Base-by-base conservation (phyloP, 2,888 invertebrate species). In the Drosophila mimica region DNA sequence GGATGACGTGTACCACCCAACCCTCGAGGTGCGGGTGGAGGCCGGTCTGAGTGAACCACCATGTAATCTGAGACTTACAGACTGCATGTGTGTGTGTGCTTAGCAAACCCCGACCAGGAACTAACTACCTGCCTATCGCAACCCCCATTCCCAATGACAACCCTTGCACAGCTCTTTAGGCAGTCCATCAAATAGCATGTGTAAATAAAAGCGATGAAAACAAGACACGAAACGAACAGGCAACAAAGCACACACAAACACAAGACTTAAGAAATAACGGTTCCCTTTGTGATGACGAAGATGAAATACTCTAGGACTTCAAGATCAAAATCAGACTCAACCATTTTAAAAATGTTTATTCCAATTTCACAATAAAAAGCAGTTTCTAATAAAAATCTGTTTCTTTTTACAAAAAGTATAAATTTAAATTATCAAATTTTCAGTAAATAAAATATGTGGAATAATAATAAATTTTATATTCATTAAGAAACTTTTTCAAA, bases 41-140 rank as follows among this genome's bases (percentile, higher is more conserved):
- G 64, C 15, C 30, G 34, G 53, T n/a, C 34, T 68, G 60, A 72
- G 74, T 76, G 65, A 52, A 65, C 87, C 87, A 71, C 63, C 89
- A 88, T 88, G 87, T 89, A 88, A 88, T 85, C 79, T 64, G 89
- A 88, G 80, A 81, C 88, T 73, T 66, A 71, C 62, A 67, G 51
- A 65, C 30, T 33, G 60, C n/a, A 25, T 25, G 25, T 25, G 54
- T 38, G 54, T 56, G 36, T 56, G 54, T 56, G 38, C 38, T 38
- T 56, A 56, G 38, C 82, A 80, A 84, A 87, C 87, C 82, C 76
- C 72, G 66, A 60, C 68, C 48, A 57, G 65, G 49, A 54, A 25
- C 48, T 58, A 54, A 73, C 43, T 69, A 77, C 70, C 70, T 74
- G 71, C 36, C 53, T 56, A 25, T 31, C 57, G 46, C 46, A 52